Evolutionary conservation across 2,888 invertebrate species (phyloP).

Genomic region (Hydroisotoma schaefferi): DNA sequence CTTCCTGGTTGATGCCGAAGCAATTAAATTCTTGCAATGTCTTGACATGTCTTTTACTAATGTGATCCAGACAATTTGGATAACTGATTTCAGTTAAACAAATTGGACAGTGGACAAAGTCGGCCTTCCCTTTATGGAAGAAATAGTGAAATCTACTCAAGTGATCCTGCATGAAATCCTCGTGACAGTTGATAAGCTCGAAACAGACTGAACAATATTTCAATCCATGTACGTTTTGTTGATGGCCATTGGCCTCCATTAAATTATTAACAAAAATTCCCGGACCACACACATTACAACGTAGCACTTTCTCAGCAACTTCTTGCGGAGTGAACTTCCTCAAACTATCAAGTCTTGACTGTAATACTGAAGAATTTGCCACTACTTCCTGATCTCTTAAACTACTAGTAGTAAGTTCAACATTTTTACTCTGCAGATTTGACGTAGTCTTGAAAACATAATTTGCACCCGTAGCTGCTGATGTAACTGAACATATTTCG

Average conservation of each 20-base stretch:
- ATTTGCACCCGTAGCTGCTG: no score
- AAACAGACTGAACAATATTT: constrained; percentile 3
- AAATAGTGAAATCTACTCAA: background rate
- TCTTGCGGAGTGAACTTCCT: background rate
- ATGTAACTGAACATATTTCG: no score
- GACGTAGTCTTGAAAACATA: no score
- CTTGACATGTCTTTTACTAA: background rate
- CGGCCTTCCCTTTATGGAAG: background rate
- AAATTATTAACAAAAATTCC: no score
- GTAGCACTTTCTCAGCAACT: background rate
- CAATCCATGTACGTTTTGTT: background rate
- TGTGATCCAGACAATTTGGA: background rate
- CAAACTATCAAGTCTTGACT: no score
- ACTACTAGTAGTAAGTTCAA: no score
- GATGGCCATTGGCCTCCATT: background rate
- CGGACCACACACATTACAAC: background rate
- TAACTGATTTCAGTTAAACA: background rate
- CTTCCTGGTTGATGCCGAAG: background rate
- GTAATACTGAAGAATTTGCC: no score
- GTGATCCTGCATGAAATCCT: background rate
- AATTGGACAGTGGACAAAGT: constrained; percentile 1
- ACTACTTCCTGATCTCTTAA: no score
- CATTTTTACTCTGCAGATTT: no score
- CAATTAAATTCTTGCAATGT: background rate
- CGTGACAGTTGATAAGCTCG: background rate